Conservation (phyloP, 2,888 invertebrate species). For the Doris montereyensis region DNA sequence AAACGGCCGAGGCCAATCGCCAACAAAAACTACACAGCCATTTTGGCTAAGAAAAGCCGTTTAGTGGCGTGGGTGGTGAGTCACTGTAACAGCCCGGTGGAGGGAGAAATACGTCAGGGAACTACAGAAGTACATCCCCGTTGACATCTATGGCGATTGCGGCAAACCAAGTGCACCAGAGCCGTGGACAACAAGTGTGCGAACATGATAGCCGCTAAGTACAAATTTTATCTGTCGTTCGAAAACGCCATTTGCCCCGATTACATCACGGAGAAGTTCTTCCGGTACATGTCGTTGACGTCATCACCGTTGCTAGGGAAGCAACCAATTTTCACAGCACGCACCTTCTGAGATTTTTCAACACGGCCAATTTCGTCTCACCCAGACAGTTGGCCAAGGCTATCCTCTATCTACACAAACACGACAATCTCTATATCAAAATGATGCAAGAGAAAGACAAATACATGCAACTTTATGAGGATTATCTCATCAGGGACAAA, state of each 20-base stretch:
- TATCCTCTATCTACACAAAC: conserved; percentile 14
- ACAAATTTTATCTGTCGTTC: conserved; percentile 44
- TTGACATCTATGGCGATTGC: conserved; percentile 41
- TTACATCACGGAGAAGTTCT: conserved; percentile 45
- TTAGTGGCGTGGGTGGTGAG: conserved; percentile 38
- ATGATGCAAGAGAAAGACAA: conserved; percentile 29
- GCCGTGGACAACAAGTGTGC: conserved; percentile 8
- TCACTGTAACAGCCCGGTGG: conserved; percentile 26
- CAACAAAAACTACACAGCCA: conserved; percentile 21
- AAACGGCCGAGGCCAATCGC: background rate
- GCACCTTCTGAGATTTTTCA: too few relatives aligned
- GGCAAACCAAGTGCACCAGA: conserved; percentile 27
- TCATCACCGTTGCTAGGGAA: conserved; percentile 34
- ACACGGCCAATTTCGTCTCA: conserved; percentile 27
- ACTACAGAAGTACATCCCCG: conserved; percentile 16
- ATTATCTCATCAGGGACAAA: conserved; percentile 8
- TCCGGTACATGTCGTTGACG: conserved; percentile 37
- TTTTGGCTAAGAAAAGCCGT: conserved; percentile 22
- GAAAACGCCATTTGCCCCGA: conserved; percentile 42
- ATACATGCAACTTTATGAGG: conserved; percentile 20
- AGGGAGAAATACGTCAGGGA: conserved; percentile 30
- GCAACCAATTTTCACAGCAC: too few relatives aligned
- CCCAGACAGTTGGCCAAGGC: conserved; percentile 29
- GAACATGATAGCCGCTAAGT: conserved; percentile 23
- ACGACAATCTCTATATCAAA: conserved; percentile 24